phyloP scores from a whole-genome alignment of 2,113 vertebrate species.

The Mesembrinibis cayennensis region DNA sequence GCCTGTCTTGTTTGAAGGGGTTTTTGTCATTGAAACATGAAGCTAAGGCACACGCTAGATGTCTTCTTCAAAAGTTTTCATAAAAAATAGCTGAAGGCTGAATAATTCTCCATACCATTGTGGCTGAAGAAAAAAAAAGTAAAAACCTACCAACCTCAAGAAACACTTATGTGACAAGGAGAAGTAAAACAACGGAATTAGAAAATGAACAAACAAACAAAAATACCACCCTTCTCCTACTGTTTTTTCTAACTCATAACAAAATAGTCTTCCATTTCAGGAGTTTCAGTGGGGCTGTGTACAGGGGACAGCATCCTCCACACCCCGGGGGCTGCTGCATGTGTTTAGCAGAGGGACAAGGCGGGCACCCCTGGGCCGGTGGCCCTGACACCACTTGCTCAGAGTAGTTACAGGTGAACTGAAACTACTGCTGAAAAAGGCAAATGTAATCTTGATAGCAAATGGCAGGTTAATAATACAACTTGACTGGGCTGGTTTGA shows the following conservation, averaged over 20 bases:
- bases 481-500: not conserved
- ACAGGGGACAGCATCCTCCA: accelerated
- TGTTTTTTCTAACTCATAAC: not conserved
- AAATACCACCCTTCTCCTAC: not conserved
- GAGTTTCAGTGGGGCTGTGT: not conserved
- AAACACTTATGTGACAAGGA: not conserved
- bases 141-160: not conserved
- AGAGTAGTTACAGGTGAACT: not conserved
- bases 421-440: not conserved
- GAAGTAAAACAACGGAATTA: not conserved
- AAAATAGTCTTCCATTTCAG: not conserved
- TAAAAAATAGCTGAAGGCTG: not conserved
- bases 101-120: not conserved
- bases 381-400: not conserved
- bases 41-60: not conserved
- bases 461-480: not conserved
- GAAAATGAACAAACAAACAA: not conserved
- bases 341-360: not conserved
- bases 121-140: not conserved
- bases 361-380: accelerated
- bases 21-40: not conserved
- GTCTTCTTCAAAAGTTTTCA: not conserved
- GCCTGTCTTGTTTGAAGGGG: not conserved
- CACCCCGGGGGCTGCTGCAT: accelerated
- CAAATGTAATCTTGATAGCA: not conserved